These are phyloP conservation scores for Delichon dasypus DNA, from an alignment of 2,797 vertebrate genomes.

Conservation along the genomic window DNA sequence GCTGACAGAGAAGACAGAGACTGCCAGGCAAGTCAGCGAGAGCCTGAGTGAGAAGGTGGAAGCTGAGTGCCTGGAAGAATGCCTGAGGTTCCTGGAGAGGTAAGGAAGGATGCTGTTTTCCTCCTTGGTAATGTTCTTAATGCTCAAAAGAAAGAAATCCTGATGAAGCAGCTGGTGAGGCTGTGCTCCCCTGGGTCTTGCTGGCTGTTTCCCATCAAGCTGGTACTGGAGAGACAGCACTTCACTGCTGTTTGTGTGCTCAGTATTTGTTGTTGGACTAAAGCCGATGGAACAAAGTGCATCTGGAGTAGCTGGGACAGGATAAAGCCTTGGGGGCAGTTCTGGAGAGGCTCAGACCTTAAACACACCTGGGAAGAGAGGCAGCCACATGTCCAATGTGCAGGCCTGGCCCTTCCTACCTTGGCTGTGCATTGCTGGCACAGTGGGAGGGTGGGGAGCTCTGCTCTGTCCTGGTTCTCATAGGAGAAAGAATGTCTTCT, in stretches of 20 bases:
- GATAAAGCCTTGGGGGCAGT: not conserved
- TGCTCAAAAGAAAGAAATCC: not conserved
- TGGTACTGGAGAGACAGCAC: not conserved
- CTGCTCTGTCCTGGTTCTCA: not conserved
- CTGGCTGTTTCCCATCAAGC: not conserved
- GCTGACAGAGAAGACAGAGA: not conserved
- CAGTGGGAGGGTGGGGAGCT: not conserved
- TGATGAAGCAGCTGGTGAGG: not conserved
- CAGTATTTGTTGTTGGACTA: not conserved
- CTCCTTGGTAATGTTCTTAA: not conserved
- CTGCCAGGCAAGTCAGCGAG: not conserved
- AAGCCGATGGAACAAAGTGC: not conserved
- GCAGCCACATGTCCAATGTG: not conserved
- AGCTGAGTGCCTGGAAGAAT: slow-evolving; percentile 38
- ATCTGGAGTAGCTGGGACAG: not conserved
- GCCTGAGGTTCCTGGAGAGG: slow-evolving; percentile 57
- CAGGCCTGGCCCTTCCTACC: not conserved
- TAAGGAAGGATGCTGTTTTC: slow-evolving; percentile 14
- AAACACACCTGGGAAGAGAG: not conserved
- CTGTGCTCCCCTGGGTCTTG: not conserved
- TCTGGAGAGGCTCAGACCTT: not conserved
- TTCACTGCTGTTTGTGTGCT: not conserved
- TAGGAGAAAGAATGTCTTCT: not conserved
- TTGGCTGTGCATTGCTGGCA: not conserved
- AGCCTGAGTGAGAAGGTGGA: slow-evolving; percentile 21